phyloP scores from a whole-genome alignment of 2,888 invertebrate species.

The Teleiodes luculella region DNA sequence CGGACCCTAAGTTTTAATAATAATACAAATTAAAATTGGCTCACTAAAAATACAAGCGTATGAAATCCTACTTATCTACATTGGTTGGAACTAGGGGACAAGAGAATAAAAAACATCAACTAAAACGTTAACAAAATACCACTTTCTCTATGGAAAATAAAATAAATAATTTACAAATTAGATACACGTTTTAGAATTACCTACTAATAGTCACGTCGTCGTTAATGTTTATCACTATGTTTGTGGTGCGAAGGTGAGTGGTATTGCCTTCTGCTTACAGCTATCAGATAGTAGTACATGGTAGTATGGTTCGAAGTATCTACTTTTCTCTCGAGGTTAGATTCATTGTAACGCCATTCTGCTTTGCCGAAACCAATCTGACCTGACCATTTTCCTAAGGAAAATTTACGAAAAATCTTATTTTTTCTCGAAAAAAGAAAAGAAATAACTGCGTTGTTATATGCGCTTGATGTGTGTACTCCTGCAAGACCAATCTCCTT shows the following conservation, averaged over 20 bases:
- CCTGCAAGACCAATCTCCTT: conserved; percentile 35
- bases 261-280: conserved; percentile 27
- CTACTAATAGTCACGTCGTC: conserved; percentile 65
- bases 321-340: no score
- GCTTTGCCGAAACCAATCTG: no score
- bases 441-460: no score
- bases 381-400: no score
- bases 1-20: conserved; percentile 67
- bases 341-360: no score
- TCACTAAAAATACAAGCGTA: conserved; percentile 78
- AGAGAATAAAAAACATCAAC: conserved; percentile 75
- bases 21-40: conserved; percentile 62
- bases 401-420: no score
- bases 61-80: conserved; percentile 74
- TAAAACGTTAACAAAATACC: conserved; percentile 79
- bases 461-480: no score
- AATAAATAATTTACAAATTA: conserved; percentile 77
- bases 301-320: neutral
- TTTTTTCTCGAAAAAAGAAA: no score
- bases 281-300: neutral
- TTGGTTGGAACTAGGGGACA: conserved; percentile 71
- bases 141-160: conserved; percentile 78
- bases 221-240: conserved; percentile 63
- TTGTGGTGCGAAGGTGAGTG: conserved; percentile 51
- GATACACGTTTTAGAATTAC: conserved; percentile 66